These are phyloP conservation scores for Drosophila macrospina DNA, from an alignment of 2,888 invertebrate species.

Conservation along the genomic window DNA sequence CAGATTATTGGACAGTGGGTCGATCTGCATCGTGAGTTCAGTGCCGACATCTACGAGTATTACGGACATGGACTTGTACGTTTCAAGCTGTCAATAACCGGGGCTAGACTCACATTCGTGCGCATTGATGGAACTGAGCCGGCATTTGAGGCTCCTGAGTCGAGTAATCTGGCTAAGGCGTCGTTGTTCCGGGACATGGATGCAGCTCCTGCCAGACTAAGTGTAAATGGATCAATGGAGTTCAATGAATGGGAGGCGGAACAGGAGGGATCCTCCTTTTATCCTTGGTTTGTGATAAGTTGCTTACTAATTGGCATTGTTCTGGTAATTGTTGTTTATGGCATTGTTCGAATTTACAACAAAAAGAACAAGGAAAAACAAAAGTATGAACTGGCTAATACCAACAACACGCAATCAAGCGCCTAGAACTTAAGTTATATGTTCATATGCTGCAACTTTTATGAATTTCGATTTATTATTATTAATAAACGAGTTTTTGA, in stretches of 20 bases:
- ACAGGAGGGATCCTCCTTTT: slow-evolving; percentile 61
- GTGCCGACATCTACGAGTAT: slow-evolving; percentile 81
- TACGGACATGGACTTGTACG: slow-evolving; percentile 78
- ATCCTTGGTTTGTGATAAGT: slow-evolving; percentile 77
- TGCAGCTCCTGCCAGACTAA: slow-evolving; percentile 42
- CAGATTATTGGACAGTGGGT: slow-evolving; percentile 83
- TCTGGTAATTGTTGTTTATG: slow-evolving; percentile 65
- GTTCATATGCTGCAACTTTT: neutral
- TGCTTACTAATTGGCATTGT: slow-evolving; percentile 65
- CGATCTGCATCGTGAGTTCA: slow-evolving; percentile 77
- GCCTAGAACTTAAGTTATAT: slow-evolving; percentile 34
- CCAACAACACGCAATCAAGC: slow-evolving; percentile 35
- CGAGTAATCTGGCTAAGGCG: slow-evolving; percentile 63
- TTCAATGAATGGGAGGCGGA: slow-evolving; percentile 57
- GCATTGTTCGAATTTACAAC: slow-evolving; percentile 69
- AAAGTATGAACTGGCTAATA: slow-evolving; percentile 75
- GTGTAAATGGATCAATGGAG: slow-evolving; percentile 25
- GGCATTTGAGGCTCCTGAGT: slow-evolving; percentile 76
- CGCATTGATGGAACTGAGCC: slow-evolving; percentile 81
- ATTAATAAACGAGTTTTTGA: neutral
- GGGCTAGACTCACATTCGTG: slow-evolving; percentile 66
- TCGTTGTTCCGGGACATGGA: slow-evolving; percentile 56
- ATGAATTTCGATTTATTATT: slow-evolving; percentile 1
- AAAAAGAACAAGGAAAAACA: slow-evolving; percentile 64
- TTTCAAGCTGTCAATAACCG: slow-evolving; percentile 64